Evolutionary conservation across 2,888 invertebrate genomes (phyloP).

Genomic region (Tetragonisca angustula): DNA sequence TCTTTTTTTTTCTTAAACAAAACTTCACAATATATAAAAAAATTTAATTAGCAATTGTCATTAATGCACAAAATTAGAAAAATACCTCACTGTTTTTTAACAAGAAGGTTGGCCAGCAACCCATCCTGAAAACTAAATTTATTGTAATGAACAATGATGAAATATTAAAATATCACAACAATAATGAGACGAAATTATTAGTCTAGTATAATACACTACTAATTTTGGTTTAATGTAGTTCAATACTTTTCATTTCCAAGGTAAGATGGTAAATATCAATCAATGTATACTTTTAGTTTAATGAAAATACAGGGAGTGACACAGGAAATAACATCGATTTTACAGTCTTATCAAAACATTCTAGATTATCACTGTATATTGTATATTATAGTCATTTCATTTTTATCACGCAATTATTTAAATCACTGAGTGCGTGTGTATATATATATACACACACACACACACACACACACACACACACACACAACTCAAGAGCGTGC

Average conservation of each 20-base stretch:
- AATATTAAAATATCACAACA: constrained; percentile 54
- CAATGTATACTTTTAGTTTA: constrained; percentile 28
- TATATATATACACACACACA: not conserved
- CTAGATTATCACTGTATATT: constrained; percentile 36
- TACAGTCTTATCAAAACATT: constrained; percentile 67
- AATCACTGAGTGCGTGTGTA: constrained; percentile 24
- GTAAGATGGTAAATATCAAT: constrained; percentile 37
- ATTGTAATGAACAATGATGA: constrained; percentile 42
- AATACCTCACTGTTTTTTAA: constrained; percentile 65
- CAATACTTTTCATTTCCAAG: constrained; percentile 29
- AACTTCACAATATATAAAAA: constrained; percentile 31
- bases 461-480: no score
- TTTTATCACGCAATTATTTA: constrained; percentile 48
- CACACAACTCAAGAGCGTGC: no score
- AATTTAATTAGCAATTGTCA: constrained; percentile 30
- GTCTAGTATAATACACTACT: constrained; percentile 33
- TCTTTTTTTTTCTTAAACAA: constrained; percentile 14
- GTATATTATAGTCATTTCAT: constrained; percentile 38
- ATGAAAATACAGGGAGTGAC: constrained; percentile 35
- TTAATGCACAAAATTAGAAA: constrained; percentile 61
- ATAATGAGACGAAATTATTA: constrained; percentile 38
- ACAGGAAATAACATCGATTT: constrained; percentile 49
- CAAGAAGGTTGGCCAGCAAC: constrained; percentile 71
- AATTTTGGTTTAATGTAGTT: constrained; percentile 27
- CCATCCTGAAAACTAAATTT: constrained; percentile 56